These are phyloP conservation scores for Adelognathus sp. DNA, from an alignment of 2,888 invertebrate genomes.

Conservation along the genomic window DNA sequence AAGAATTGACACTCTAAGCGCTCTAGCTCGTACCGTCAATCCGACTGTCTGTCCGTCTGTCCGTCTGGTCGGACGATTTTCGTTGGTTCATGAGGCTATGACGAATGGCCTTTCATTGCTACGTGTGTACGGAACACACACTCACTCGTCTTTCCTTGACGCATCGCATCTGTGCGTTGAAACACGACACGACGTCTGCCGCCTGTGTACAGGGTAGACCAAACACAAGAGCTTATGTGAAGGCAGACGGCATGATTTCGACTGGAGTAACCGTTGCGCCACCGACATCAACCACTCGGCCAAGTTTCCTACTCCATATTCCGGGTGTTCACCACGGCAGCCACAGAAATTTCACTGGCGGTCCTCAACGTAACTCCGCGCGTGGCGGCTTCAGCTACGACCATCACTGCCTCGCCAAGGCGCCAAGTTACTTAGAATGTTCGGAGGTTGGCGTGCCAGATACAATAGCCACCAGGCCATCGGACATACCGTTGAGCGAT, in stretches of 20 bases:
- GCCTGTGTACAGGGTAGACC: neutral
- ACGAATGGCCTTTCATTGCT: neutral
- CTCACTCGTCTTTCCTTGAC: neutral
- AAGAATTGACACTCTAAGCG: conserved; percentile 14
- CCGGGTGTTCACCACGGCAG: conserved; percentile 23
- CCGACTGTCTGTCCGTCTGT: neutral
- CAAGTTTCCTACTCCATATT: conserved; percentile 9
- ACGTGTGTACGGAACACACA: neutral
- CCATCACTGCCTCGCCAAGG: neutral
- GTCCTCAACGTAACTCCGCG: conserved; percentile 29
- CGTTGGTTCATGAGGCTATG: neutral
- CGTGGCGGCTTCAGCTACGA: conserved; percentile 2
- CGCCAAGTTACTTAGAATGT: conserved; percentile 22
- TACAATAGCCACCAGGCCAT: conserved; percentile 25
- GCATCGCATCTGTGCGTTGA: neutral
- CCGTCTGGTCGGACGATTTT: conserved; percentile 13
- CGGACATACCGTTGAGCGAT: conserved; percentile 30
- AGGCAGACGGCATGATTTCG: neutral
- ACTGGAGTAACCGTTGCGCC: neutral
- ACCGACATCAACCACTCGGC: neutral
- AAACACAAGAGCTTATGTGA: neutral
- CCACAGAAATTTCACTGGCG: conserved; percentile 30
- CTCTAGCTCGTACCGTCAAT: neutral
- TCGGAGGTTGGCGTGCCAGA: conserved; percentile 23
- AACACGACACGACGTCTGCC: neutral